Conservation (phyloP, 2,888 invertebrate species). For the Apotomis capreana region DNA sequence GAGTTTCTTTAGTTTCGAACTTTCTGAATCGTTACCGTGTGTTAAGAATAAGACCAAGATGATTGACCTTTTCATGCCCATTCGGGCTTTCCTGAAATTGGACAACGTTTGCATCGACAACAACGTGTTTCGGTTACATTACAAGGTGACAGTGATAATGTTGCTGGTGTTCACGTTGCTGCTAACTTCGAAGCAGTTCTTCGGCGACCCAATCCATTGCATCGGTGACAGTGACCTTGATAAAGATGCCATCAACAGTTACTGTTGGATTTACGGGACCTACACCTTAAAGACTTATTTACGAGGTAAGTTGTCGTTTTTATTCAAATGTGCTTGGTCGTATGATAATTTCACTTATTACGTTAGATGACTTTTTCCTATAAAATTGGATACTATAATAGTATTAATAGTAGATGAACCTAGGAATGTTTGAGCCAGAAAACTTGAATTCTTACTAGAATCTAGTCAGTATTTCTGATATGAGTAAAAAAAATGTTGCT, state of each 20-base stretch:
- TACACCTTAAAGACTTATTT: constrained; percentile 82
- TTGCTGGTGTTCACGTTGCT: constrained; percentile 88
- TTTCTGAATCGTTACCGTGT: neutral
- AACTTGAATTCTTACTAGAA: no score
- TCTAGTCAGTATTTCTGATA: no score
- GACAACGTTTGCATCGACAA: constrained; percentile 89
- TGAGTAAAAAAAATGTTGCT: no score
- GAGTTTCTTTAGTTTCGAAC: neutral
- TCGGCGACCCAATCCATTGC: constrained; percentile 93
- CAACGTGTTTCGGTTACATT: constrained; percentile 89
- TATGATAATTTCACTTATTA: neutral
- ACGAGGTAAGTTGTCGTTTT: constrained; percentile 59
- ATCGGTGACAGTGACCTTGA: constrained; percentile 77
- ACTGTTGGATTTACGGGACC: constrained; percentile 91
- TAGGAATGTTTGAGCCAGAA: no score
- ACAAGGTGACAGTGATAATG: constrained; percentile 88
- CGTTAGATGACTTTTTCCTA: no score
- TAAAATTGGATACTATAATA: no score
- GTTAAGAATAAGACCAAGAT: constrained; percentile 60
- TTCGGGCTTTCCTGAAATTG: constrained; percentile 86
- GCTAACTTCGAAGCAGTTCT: constrained; percentile 92
- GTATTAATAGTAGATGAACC: no score
- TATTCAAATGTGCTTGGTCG: neutral
- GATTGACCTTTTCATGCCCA: constrained; percentile 87
- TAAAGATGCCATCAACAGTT: constrained; percentile 86